A percentile compares a stretch with the other conserved stretches of the same genome.
Evolutionary conservation across 2,113 vertebrate genomes (phyloP).

Genomic region (Probosciger aterrimus): DNA sequence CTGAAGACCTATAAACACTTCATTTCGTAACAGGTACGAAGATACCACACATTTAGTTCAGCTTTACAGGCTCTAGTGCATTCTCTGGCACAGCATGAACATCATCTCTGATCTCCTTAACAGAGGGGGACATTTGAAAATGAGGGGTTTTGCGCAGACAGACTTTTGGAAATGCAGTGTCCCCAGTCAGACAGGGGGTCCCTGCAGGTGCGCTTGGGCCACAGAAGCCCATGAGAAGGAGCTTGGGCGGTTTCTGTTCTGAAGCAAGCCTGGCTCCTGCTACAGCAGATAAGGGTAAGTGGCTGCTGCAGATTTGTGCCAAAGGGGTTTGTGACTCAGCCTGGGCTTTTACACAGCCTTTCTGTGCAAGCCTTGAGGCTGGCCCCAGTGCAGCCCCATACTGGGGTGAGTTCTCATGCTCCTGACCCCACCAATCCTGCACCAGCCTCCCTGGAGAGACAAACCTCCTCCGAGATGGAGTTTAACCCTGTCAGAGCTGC

Average conservation of each 20-base stretch:
- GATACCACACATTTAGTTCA: neutral
- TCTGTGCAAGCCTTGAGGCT: neutral
- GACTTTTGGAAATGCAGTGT: neutral
- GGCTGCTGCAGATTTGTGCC: neutral
- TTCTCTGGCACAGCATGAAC: neutral
- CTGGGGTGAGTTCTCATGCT: neutral
- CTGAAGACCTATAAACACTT: neutral
- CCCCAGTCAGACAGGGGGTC: rapidly evolving
- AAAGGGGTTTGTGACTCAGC: neutral
- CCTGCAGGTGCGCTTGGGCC: neutral
- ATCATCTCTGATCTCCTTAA: neutral
- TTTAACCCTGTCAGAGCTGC: neutral
- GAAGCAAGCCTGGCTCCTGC: neutral
- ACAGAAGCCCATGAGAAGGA: neutral
- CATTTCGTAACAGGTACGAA: neutral
- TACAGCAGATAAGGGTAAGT: neutral
- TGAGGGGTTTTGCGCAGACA: neutral
- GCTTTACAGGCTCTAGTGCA: neutral
- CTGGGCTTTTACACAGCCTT: neutral
- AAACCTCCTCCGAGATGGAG: neutral
- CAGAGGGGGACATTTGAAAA: neutral
- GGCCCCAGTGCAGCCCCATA: neutral
- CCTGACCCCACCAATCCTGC: neutral
- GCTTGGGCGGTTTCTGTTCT: neutral
- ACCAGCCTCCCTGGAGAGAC: neutral